phyloP scores from a whole-genome alignment of 1,140 invertebrate genomes.

The Lysiphlebus fabarum region DNA sequence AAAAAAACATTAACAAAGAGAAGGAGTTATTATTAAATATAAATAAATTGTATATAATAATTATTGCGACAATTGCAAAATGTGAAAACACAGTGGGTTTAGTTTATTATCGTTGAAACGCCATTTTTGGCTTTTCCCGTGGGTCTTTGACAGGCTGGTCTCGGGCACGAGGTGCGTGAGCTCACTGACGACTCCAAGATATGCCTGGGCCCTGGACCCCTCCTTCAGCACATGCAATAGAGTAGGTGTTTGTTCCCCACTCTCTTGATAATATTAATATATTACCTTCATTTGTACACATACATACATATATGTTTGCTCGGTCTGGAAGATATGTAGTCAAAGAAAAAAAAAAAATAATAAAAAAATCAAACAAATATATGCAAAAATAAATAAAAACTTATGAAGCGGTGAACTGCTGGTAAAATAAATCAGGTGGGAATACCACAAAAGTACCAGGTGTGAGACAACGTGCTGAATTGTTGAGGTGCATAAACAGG shows the following conservation, averaged over 20 bases:
- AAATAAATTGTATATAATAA: background rate
- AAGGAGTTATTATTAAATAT: background rate
- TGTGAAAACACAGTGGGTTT: background rate
- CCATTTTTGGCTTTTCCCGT: constrained; percentile 40
- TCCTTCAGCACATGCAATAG: constrained; percentile 10
- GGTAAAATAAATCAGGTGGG: constrained; percentile 16
- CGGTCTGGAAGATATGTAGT: background rate
- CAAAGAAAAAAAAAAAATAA: background rate
- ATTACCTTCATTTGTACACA: constrained; percentile 20
- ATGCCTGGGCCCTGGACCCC: constrained; percentile 28
- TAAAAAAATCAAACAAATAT: too few species aligned
- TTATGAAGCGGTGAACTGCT: background rate
- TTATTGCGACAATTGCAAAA: constrained; percentile 6
- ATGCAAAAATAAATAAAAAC: too few species aligned
- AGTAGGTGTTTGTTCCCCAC: constrained; percentile 26
- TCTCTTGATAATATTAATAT: constrained; percentile 13
- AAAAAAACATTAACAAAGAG: too few species aligned
- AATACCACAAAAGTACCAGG: constrained; percentile 14
- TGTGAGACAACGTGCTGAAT: constrained; percentile 19
- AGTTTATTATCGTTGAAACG: constrained; percentile 33
- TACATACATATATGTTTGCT: background rate
- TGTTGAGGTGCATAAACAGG: constrained; percentile 6
- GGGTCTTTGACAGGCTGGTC: constrained; percentile 24
- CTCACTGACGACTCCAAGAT: constrained; percentile 36
- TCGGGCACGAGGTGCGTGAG: constrained; percentile 38